Evolutionary conservation across 2,888 invertebrate species (phyloP).

Genomic region (Lasioglossum figueresi): DNA sequence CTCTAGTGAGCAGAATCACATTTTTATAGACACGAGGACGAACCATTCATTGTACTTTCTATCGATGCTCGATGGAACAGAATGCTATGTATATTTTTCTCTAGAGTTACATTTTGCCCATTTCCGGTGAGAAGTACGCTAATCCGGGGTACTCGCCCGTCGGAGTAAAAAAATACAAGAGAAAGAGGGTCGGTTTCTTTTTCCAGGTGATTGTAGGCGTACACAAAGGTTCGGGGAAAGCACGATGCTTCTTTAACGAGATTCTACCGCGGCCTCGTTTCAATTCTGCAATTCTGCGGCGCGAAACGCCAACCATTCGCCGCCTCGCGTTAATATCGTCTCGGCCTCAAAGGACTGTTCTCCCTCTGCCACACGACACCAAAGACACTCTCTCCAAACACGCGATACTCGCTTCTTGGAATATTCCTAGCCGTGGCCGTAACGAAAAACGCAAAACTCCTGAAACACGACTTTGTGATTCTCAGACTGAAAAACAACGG

Average conservation of each 20-base stretch:
- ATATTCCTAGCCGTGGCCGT: conserved; percentile 33
- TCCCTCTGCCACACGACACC: not conserved
- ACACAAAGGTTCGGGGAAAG: not conserved
- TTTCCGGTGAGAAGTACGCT: not conserved
- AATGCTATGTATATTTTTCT: not conserved
- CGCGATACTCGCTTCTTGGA: conserved; percentile 21
- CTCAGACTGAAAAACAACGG: not conserved
- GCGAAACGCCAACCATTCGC: conserved; percentile 20
- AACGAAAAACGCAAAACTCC: conserved; percentile 11
- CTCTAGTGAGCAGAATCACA: not conserved
- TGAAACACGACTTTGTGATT: not conserved
- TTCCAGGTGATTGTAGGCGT: not conserved
- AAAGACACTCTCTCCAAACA: conserved; percentile 9
- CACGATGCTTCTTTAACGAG: not conserved
- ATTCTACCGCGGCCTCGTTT: conserved; percentile 27
- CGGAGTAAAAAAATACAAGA: conserved; percentile 17
- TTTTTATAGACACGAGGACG: not conserved
- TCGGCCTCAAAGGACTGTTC: conserved; percentile 27
- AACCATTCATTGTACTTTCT: conserved; percentile 2
- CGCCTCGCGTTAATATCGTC: conserved; percentile 40
- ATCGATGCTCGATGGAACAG: not conserved
- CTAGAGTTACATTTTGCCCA: not conserved
- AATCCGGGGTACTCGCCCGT: not conserved
- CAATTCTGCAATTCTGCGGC: conserved; percentile 9
- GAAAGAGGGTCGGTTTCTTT: not conserved